Percentiles rank a stretch among this genome's conserved stretches.
Evolutionary conservation across 1,140 invertebrate genomes (phyloP).

Genomic region (Aphidius ervi): DNA sequence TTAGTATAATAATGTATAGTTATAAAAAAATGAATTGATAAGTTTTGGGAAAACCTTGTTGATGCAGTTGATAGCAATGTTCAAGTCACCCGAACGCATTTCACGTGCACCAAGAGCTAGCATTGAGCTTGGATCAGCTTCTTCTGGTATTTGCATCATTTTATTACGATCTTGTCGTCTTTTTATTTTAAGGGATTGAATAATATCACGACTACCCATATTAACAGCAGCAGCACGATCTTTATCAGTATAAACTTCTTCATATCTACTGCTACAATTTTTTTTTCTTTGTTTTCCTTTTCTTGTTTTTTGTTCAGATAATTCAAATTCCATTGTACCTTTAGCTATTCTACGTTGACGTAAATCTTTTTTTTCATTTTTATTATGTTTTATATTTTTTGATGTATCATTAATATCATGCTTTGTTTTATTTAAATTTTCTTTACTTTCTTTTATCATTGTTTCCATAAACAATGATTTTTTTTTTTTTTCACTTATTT

Average conservation of each 20-base stretch:
- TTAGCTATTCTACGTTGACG: slow-evolving; percentile 36
- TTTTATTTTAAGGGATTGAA: slow-evolving; percentile 76
- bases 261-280: slow-evolving; percentile 51
- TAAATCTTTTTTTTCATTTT: slow-evolving; percentile 26
- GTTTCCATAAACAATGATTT: slow-evolving; percentile 9
- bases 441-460: slow-evolving; percentile 23
- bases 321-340: slow-evolving; percentile 40
- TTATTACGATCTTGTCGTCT: slow-evolving; percentile 71
- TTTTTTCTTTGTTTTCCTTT: slow-evolving; percentile 39
- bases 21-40: neutral
- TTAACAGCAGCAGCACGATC: slow-evolving; percentile 84
- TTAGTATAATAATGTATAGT: neutral
- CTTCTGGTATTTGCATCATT: slow-evolving; percentile 69
- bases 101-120: slow-evolving; percentile 71
- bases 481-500: slow-evolving; percentile 24
- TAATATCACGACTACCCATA: slow-evolving; percentile 78
- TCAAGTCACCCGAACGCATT: slow-evolving; percentile 65
- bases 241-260: slow-evolving; percentile 85
- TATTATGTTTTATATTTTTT: slow-evolving; percentile 21
- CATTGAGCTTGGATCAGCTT: slow-evolving; percentile 71
- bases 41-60: slow-evolving; percentile 62
- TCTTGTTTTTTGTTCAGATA: slow-evolving; percentile 56
- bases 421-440: neutral
- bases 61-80: slow-evolving; percentile 69
- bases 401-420: slow-evolving; percentile 9